These are phyloP conservation scores for Steinernema carpocapsae DNA, from an alignment of 2,888 invertebrate genomes.

Conservation along the genomic window DNA sequence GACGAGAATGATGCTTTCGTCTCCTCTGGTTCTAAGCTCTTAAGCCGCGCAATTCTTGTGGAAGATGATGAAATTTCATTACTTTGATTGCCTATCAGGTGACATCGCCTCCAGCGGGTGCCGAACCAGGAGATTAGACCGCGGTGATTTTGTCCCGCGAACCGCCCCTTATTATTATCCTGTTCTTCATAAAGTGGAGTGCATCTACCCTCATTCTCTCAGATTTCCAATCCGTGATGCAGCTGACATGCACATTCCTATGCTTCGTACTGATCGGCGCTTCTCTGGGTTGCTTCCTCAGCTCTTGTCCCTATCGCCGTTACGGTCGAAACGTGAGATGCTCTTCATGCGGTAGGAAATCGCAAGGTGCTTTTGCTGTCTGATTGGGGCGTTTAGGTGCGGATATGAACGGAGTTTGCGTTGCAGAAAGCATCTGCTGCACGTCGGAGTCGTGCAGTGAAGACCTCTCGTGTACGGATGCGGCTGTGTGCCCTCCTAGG, in stretches of 20 bases:
- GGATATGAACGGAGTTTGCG: constrained; percentile 54
- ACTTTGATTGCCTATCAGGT: constrained; percentile 26
- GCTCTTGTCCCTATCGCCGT: constrained; percentile 64
- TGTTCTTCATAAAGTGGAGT: constrained; percentile 12
- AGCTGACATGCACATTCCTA: constrained; percentile 17
- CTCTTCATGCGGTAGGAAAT: constrained; percentile 48
- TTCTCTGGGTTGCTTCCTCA: constrained; percentile 57
- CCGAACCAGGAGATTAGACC: constrained; percentile 2
- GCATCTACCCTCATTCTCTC: neutral
- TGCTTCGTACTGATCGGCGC: neutral
- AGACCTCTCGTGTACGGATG: constrained; percentile 44
- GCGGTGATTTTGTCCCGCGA: neutral
- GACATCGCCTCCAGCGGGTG: constrained; percentile 4
- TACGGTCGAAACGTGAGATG: constrained; percentile 57
- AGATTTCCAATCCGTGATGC: constrained; percentile 6
- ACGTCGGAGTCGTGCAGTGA: constrained; percentile 50
- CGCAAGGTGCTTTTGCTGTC: neutral
- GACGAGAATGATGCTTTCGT: neutral
- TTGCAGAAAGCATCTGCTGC: constrained; percentile 54
- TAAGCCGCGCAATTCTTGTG: neutral
- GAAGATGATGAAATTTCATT: constrained; percentile 23
- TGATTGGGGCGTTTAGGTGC: constrained; percentile 42
- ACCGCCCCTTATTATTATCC: constrained; percentile 19
- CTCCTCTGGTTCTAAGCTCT: neutral
- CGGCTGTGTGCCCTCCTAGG: constrained; percentile 39